phyloP scores from a whole-genome alignment of 2,888 invertebrate species.

The Caenorhabditis macrosperma region DNA sequence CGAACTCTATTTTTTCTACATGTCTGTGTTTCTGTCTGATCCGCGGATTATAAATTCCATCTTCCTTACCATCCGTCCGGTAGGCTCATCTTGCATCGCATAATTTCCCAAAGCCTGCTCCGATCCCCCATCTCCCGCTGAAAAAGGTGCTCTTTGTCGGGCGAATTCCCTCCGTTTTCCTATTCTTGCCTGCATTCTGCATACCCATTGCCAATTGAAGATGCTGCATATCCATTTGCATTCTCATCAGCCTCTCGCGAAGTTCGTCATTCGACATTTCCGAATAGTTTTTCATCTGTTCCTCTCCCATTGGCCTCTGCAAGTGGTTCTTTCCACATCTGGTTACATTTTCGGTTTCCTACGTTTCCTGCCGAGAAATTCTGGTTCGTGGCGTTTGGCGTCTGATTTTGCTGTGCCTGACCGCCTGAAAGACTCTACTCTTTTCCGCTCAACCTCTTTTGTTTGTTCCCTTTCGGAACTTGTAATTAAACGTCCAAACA shows the following conservation, averaged over 20 bases:
- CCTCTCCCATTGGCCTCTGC: slow-evolving; percentile 19
- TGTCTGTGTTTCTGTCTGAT: too few relatives aligned
- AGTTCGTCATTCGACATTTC: slow-evolving; percentile 61
- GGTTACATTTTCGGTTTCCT: slow-evolving; percentile 4
- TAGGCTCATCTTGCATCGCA: slow-evolving; percentile 30
- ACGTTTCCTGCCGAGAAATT: slow-evolving; percentile 29
- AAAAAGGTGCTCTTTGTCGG: slow-evolving; percentile 9
- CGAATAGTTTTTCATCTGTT: slow-evolving; percentile 39
- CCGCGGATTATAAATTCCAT: too few relatives aligned
- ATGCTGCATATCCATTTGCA: slow-evolving; percentile 61
- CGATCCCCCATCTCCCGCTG: slow-evolving; percentile 24
- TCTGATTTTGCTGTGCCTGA: slow-evolving; percentile 18
- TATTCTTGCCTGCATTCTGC: slow-evolving; percentile 25
- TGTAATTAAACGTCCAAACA: background rate
- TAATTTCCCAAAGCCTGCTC: slow-evolving; percentile 23
- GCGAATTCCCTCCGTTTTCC: slow-evolving; percentile 11
- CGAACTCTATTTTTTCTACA: background rate
- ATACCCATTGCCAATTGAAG: slow-evolving; percentile 51
- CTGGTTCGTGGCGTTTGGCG: slow-evolving; percentile 22
- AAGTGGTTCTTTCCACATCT: slow-evolving; percentile 8
- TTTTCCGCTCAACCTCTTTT: background rate
- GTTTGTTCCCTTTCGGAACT: background rate
- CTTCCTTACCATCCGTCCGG: slow-evolving; percentile 29
- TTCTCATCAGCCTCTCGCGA: slow-evolving; percentile 42
- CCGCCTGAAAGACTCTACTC: background rate